phyloP scores from a whole-genome alignment of 2,113 vertebrate species.

The Noctilio leporinus region DNA sequence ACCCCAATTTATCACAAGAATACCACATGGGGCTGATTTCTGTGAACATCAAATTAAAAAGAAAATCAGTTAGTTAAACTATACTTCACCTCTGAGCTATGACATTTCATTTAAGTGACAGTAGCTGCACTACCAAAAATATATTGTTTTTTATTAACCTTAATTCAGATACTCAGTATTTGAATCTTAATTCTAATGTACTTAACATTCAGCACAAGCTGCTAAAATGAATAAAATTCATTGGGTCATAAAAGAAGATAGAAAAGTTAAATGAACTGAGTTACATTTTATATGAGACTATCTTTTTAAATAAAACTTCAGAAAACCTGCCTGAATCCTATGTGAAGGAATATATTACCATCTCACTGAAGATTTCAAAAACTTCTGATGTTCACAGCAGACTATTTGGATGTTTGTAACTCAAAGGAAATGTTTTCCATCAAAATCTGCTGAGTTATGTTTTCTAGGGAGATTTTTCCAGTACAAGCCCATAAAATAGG shows the following conservation, averaged over 20 bases:
- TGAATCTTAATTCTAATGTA: conserved; percentile 68
- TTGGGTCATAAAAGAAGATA: conserved; percentile 75
- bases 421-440: conserved; percentile 46
- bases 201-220: conserved; percentile 57
- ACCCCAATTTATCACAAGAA: conserved; percentile 65
- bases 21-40: conserved; percentile 63
- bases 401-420: conserved; percentile 72
- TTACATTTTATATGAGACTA: conserved; percentile 71
- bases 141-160: conserved; percentile 70
- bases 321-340: conserved; percentile 68
- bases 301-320: conserved; percentile 75
- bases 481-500: not conserved
- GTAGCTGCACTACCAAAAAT: conserved; percentile 54
- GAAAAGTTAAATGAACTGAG: conserved; percentile 77
- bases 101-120: conserved; percentile 48
- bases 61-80: conserved; percentile 58
- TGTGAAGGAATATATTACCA: conserved; percentile 70
- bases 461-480: conserved; percentile 58
- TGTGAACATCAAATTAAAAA: conserved; percentile 41
- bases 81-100: conserved; percentile 16
- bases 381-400: conserved; percentile 59
- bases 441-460: conserved; percentile 65
- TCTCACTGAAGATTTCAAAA: conserved; percentile 67
- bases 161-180: conserved; percentile 60
- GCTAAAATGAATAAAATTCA: conserved; percentile 75